Base-by-base conservation (phyloP, 2,797 vertebrate genomes). In the Rhinatrema bivittatum region DNA sequence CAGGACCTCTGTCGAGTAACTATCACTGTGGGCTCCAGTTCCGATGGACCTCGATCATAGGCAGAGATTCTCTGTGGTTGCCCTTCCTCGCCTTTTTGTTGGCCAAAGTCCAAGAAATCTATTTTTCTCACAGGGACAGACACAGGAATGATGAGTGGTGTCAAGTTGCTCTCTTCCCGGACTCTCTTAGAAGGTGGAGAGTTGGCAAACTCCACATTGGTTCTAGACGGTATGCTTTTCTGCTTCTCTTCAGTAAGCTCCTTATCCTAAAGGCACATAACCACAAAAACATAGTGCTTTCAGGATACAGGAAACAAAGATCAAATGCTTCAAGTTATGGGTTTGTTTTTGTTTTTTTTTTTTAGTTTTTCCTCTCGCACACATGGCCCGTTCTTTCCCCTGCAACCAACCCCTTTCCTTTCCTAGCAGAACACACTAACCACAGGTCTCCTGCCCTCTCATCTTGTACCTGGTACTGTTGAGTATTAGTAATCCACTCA, bases 61-160 rank as follows among this genome's bases (percentile, higher is more conserved):
- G 58, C 46, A 28, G 72, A 56, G 7, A 65, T 51, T 49, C 70
- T 68, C 23, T 50, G 74, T 4, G 65, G 37, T 47, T 53, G 82
- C 61, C 38, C 78, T 4, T 81, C 73, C 10, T 76, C 74, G 1
- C 62, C 65, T 28, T 72, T 76, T 1, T 87, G 89, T 17, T 76
- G 70, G 28, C 79, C 81, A 1, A 76, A 65, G 31, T 76, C 84
- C 1, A 78, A 60, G 4, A 77, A 66, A 5, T 89, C 89, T 36
- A 79, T 70, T 47, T 80, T 74, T 42, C 79, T 85, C 42, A 98
- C 95, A 2, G 95, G 95, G 33, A 98, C 95, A 2, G 95, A 98
- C 26, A 98, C 96, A 0, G 95, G 95, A 67, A 98, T 97, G 59
- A 98, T 89, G 20, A 99, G 87, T 3, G 94, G 95, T 10, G 87